Percentiles rank a stretch among this genome's conserved stretches.
Conservation (phyloP, 2,888 invertebrate species). For the Cephus runcator region DNA sequence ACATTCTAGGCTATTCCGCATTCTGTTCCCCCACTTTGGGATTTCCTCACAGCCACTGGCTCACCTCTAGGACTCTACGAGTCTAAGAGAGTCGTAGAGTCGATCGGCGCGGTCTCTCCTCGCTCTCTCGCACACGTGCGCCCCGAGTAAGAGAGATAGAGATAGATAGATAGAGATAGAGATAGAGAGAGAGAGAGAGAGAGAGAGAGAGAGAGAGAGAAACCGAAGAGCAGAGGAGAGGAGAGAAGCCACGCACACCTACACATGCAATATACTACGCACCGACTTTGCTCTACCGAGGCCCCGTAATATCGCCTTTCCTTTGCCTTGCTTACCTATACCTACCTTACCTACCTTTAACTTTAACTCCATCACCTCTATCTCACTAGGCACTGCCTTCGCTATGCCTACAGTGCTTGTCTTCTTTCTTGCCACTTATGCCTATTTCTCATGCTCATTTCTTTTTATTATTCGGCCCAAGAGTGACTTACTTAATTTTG, state of each 20-base stretch:
- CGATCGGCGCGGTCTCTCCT: neutral
- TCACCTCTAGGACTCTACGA: constrained; percentile 51
- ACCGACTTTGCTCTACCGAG: constrained; percentile 10
- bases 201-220: too few relatives aligned
- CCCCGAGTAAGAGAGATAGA: neutral
- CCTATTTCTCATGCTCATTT: neutral
- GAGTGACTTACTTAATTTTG: neutral
- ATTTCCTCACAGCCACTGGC: constrained; percentile 54
- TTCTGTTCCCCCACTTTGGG: constrained; percentile 62
- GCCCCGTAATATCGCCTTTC: constrained; percentile 20
- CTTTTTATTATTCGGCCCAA: neutral
- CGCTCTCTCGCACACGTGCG: neutral
- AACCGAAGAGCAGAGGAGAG: neutral
- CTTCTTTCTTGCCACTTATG: neutral
- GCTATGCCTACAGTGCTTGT: neutral
- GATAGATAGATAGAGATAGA: too few relatives aligned
- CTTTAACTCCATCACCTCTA: neutral
- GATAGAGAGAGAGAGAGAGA: too few relatives aligned
- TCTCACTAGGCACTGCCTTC: neutral
- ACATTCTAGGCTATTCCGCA: constrained; percentile 67
- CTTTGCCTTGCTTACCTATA: constrained; percentile 11
- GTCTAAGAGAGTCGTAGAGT: constrained; percentile 50
- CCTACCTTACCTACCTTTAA: constrained; percentile 12
- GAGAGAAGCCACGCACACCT: constrained; percentile 7
- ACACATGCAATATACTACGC: constrained; percentile 3